Conservation (phyloP, 2,888 invertebrate genomes). For the Linnaemya tessellans region DNA sequence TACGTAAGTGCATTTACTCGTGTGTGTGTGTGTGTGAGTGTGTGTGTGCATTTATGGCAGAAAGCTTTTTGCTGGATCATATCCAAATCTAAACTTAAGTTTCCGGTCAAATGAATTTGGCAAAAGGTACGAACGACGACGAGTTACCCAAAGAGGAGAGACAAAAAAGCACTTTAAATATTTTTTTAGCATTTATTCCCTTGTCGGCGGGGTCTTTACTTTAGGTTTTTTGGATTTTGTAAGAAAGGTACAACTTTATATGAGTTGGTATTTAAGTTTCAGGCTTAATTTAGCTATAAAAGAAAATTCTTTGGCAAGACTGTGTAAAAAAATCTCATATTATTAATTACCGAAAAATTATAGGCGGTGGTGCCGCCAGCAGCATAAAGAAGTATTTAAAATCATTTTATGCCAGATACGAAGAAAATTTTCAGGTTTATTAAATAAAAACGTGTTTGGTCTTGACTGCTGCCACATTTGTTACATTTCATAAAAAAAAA, state of each 20-base stretch:
- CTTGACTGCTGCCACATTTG: background rate
- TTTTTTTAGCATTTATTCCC: slow-evolving; percentile 70
- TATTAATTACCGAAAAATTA: slow-evolving; percentile 14
- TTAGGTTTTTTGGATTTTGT: slow-evolving; percentile 28
- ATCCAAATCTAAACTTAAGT: slow-evolving; percentile 82
- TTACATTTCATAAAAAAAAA: background rate
- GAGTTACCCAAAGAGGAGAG: slow-evolving; percentile 26
- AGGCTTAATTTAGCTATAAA: slow-evolving; percentile 67
- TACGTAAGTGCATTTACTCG: background rate
- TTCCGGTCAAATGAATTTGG: slow-evolving; percentile 83
- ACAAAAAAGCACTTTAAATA: slow-evolving; percentile 67
- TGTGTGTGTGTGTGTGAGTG: slow-evolving; percentile 36
- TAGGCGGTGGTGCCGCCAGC: slow-evolving; percentile 35
- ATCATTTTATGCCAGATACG: slow-evolving; percentile 11
- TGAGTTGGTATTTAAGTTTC: slow-evolving; percentile 15
- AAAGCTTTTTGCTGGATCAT: slow-evolving; percentile 81
- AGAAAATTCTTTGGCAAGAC: slow-evolving; percentile 71
- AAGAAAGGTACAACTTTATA: slow-evolving; percentile 58
- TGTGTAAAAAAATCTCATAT: slow-evolving; percentile 72
- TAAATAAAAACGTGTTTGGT: background rate
- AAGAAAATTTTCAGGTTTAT: background rate
- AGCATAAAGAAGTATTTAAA: background rate
- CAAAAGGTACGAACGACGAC: slow-evolving; percentile 78
- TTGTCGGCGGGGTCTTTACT: background rate
- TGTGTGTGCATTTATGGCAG: slow-evolving; percentile 68